Evolutionary conservation across 2,113 vertebrate genomes (phyloP).

Genomic region (Myiozetetes cayanensis): DNA sequence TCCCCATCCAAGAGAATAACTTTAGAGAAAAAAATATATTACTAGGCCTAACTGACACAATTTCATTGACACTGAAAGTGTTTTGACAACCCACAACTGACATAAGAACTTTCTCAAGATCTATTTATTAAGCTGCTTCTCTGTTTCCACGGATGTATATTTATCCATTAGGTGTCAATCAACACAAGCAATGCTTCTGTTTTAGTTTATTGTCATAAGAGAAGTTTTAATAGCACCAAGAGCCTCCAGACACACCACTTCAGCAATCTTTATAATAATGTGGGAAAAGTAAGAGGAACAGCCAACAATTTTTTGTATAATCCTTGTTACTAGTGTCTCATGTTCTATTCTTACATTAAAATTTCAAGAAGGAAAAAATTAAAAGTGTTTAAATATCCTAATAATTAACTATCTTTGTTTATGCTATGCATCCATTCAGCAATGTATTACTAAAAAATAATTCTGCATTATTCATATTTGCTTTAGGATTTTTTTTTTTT

Average conservation of each 20-base stretch:
- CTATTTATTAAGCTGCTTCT: neutral
- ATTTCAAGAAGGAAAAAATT: neutral
- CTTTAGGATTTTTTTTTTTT: neutral
- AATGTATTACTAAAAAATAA: neutral
- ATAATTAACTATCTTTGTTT: neutral
- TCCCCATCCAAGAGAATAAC: neutral
- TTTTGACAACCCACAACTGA: neutral
- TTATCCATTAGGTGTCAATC: neutral
- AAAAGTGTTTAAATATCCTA: neutral
- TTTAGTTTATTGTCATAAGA: neutral
- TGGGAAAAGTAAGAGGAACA: neutral
- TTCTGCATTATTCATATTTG: neutral
- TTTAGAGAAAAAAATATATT: neutral
- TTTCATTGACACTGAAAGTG: neutral
- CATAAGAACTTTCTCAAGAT: neutral
- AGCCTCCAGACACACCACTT: neutral
- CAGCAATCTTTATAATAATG: neutral
- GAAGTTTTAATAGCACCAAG: neutral
- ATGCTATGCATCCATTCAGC: neutral
- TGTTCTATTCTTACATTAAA: neutral
- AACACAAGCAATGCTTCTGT: neutral
- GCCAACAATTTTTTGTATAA: neutral
- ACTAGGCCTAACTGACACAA: neutral
- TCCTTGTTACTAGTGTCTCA: neutral
- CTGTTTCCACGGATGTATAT: neutral